Base-by-base conservation (phyloP, 1,140 invertebrate species). In the Wiebesia pumilae region DNA sequence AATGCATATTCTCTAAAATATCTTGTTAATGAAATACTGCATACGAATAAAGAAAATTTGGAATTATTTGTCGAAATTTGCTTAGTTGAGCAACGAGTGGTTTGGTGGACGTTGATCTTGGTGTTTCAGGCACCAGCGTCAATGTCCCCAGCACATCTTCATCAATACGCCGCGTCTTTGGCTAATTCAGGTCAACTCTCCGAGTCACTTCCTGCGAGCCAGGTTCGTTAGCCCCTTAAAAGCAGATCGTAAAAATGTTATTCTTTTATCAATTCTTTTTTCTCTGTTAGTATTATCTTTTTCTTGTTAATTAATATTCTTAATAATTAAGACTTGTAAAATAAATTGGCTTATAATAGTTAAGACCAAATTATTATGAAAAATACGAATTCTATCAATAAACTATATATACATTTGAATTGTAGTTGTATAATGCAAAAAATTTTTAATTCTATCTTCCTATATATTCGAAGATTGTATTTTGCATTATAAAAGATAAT, bases 81-180 rank as follows among this genome's bases (percentile, higher is more conserved):
- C 40, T 82, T 82, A 83, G 79, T 84, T 79, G 62, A 80, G 77
- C 67, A 84, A 77, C 69, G 79, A 84, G 54, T 88, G 81, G 58
- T 88, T 86, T 86, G 87, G 87, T 38, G 87, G 87, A 85, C 83
- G 87, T 87, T 87, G 87, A 87, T 78, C 83, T 85, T 83, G 87
- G 84, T 86, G 84, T 90, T 94, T 91, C 95, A 97, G 97, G 97
- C 97, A 90, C 97, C 97, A 90, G 97, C 97, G 92, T 97, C 97
- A 92, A 97, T 97, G 97, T 97, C 97, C 88, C 97, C 97, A 88
- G 96, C 97, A 89, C 97, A 97, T 93, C 95, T 97, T 93, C 97
- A 97, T 94, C 96, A 96, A 94, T 97, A 96, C 93, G 95, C 95
- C 88, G 95, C 96, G 88, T 95, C 96, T 90, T 93, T 96, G 91